A percentile compares a stretch with the other conserved stretches of the same genome.
Conservation (phyloP, 2,888 invertebrate genomes). For the Cheilosia urbana region DNA sequence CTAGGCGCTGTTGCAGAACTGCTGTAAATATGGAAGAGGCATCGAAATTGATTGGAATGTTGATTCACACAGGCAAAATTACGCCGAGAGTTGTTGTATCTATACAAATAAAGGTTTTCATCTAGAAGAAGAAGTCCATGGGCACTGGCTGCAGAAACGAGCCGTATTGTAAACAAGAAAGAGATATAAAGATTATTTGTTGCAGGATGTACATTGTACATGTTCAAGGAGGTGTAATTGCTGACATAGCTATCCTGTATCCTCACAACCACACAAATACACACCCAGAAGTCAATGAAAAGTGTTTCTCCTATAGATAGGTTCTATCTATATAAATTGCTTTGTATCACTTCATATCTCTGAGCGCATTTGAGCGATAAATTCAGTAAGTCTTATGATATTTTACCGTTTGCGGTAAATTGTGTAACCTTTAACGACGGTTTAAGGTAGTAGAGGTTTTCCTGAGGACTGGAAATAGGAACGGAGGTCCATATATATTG, state of each 20-base stretch:
- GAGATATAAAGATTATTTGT: conserved; percentile 3
- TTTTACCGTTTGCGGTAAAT: background rate
- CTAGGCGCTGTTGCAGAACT: no score
- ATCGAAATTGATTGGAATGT: no score
- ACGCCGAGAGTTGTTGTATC: no score
- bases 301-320: no score
- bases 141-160: background rate
- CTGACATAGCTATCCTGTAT: background rate
- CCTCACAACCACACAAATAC: background rate
- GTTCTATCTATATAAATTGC: background rate
- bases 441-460: background rate
- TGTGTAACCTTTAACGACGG: conserved; percentile 5
- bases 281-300: background rate
- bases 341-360: background rate
- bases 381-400: background rate
- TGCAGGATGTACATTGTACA: background rate
- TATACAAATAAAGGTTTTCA: no score
- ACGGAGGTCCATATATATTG: conserved; percentile 1
- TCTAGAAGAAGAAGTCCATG: background rate
- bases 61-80: no score
- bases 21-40: no score
- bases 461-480: background rate
- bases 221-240: conserved; percentile 10
- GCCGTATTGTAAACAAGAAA: background rate
- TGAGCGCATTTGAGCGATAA: background rate